These are phyloP conservation scores for Chiloscyllium plagiosum DNA, from an alignment of 2,113 vertebrate species.

Conservation along the genomic window DNA sequence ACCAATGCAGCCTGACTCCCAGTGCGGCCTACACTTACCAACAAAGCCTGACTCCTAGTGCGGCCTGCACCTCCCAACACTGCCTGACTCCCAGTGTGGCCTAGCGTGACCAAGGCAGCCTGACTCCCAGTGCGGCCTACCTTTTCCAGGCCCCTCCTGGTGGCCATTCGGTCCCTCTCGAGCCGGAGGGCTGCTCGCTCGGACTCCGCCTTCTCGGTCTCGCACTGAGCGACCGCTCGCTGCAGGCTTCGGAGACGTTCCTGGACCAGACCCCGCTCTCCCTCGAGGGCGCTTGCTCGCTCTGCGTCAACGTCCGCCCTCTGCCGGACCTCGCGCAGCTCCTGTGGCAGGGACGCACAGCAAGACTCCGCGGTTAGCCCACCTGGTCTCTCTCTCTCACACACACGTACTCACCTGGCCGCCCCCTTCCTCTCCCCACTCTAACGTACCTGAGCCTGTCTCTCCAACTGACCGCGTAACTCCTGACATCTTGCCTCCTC, in stretches of 20 bases:
- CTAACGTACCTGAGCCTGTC: not conserved
- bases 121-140: not conserved
- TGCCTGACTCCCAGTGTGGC: not conserved
- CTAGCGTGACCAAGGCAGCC: not conserved
- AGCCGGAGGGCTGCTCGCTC: not conserved
- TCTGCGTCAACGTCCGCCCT: not conserved
- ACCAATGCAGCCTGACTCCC: no score
- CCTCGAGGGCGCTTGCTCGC: not conserved
- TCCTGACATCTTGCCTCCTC: not conserved
- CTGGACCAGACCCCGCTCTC: not conserved
- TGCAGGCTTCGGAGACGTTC: not conserved
- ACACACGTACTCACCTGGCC: not conserved
- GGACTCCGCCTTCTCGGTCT: not conserved
- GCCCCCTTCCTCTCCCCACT: not conserved
- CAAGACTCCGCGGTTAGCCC: not conserved
- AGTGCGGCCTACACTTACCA: no score
- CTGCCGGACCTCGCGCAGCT: not conserved
- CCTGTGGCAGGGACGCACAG: not conserved
- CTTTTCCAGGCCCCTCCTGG: conserved; percentile 2
- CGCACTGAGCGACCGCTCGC: not conserved
- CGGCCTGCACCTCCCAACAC: no score
- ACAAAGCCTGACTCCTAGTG: no score
- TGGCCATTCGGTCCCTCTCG: not conserved
- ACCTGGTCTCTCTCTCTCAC: no score
- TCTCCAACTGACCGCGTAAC: not conserved